phyloP scores from a whole-genome alignment of 2,888 invertebrate species.

The Diplolepis rosae region DNA sequence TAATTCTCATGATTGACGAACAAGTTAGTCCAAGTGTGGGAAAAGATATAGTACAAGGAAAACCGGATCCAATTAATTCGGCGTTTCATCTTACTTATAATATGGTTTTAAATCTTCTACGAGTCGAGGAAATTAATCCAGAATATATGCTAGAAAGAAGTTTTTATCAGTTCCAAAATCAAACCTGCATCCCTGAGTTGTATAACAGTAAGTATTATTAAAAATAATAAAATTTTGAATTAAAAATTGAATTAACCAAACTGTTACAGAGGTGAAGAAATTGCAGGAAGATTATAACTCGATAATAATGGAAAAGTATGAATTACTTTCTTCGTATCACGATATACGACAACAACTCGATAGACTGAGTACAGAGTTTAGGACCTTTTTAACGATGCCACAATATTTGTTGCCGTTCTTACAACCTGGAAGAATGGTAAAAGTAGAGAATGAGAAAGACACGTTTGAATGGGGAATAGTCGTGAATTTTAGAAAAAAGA shows the following conservation, averaged over 20 bases:
- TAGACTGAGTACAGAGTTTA: conserved; percentile 83
- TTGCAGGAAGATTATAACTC: conserved; percentile 80
- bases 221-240: conserved; percentile 19
- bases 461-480: conserved; percentile 98
- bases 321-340: conserved; percentile 86
- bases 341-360: conserved; percentile 88
- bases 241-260: conserved; percentile 28
- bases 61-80: conserved; percentile 97
- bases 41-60: conserved; percentile 88
- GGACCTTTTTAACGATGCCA: conserved; percentile 87
- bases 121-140: conserved; percentile 99
- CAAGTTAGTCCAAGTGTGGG: conserved; percentile 89
- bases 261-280: conserved; percentile 79
- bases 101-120: conserved; percentile 96
- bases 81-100: conserved; percentile 99
- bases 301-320: conserved; percentile 82
- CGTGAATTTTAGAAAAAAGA: conserved; percentile 90
- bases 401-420: conserved; percentile 94
- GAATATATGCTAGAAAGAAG: conserved; percentile 99
- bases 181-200: conserved; percentile 92
- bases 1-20: conserved; percentile 98
- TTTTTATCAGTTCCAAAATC: conserved; percentile 99
- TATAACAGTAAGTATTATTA: conserved; percentile 82
- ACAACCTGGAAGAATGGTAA: conserved; percentile 94
- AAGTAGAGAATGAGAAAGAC: conserved; percentile 88